Evolutionary conservation across 2,113 vertebrate species (phyloP), one percentile per base, ranked within the genome.

Genomic region (Oceanodroma tethys): DNA sequence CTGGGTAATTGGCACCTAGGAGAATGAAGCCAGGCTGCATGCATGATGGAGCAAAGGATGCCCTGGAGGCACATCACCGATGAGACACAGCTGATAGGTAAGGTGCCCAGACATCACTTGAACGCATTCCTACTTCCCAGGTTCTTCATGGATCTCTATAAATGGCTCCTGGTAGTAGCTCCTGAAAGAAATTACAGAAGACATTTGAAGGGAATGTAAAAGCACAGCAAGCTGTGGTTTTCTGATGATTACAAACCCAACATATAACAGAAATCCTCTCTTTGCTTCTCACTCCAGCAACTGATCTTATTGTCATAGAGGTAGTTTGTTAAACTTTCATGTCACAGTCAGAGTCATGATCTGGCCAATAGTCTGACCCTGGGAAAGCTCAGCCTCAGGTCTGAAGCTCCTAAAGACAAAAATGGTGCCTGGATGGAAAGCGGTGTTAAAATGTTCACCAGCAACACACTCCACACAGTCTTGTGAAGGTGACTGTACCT

Each of bases 91-190:
- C n/a, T 75, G 16, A 56, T 19, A 82, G 20, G 9, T 50, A 66
- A 47, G 5, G 22, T 52, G 30, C 19, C 32, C 19, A 63, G 14
- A 42, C 2, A 4, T 8, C 60, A 43, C 26, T 27, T 42, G 42
- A 6, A 16, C 16, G 66, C 5, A 16, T 78, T 40, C 52, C 65
- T 56, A 60, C 5, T 36, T 65, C 22, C 5, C 12, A 34, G 14
- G 8, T 67, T 73, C 38, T 40, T 72, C 0, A 0, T 22, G 20
- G n/a, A 38, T 73, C 10, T 73, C 55, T 70, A 1, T 27, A n/a
- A 65, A 22, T 32, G 32, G 3, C 16, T 65, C 18, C 40, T 65
- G 34, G 10, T 30, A 21, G 34, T 17, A 72, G 43, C 10, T 88
- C 6, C 5, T 12, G 43, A n/a, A 63, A 74, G 17, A 85, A 87